A percentile compares a stretch with the other conserved stretches of the same genome.
phyloP scores from a whole-genome alignment of 2,113 vertebrate genomes.

The Oryctolagus cuniculus region mOryCun1.1 NC_091453.1:35171501-35172000 shows the following conservation, averaged over 20 bases:
- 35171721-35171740: conserved; percentile 19
- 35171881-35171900: neutral
- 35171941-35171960: conserved; percentile 50
- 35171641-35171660: conserved; percentile 58
- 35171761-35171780: conserved; percentile 23
- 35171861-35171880: neutral
- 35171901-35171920: conserved; percentile 20
- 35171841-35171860: neutral
- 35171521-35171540: conserved; percentile 74
- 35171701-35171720: neutral
- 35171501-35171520: conserved; percentile 60
- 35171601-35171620: conserved; percentile 58
- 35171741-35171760: neutral
- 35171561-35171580: conserved; percentile 53
- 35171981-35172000: neutral
- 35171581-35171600: conserved; percentile 56
- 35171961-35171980: neutral
- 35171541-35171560: conserved; percentile 53
- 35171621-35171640: conserved; percentile 59
- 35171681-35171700: conserved; percentile 36
- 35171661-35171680: neutral
- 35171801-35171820: neutral
- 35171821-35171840: conserved; percentile 42
- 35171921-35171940: neutral
- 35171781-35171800: neutral